phyloP scores from a whole-genome alignment of 1,140 invertebrate genomes.

The Drosophila orena region DNA sequence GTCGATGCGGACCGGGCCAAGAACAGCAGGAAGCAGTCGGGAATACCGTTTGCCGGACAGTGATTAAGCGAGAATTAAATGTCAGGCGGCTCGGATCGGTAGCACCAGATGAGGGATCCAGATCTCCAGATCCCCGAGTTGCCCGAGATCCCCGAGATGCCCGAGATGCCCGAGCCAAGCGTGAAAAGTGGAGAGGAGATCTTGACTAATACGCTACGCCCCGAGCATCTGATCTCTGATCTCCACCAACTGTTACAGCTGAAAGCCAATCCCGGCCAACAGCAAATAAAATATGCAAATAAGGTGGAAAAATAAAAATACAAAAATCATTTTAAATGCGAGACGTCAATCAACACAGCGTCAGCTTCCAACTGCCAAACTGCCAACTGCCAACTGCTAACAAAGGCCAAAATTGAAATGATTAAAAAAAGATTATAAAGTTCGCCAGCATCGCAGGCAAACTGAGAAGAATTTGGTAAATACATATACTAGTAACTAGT shows the following conservation, averaged over 20 bases:
- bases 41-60: constrained; percentile 74
- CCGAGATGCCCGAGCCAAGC: constrained; percentile 31
- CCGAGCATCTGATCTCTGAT: constrained; percentile 20
- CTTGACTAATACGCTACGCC: constrained; percentile 70
- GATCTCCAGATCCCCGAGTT: constrained; percentile 2
- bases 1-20: constrained; percentile 31
- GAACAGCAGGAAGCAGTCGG: constrained; percentile 47
- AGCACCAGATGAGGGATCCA: constrained; percentile 51
- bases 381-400: constrained; percentile 71
- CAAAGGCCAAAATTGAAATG: constrained; percentile 73
- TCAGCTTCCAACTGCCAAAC: constrained; percentile 75
- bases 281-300: constrained; percentile 43
- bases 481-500: no score
- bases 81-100: constrained; percentile 47
- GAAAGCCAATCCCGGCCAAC: constrained; percentile 2
- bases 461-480: constrained; percentile 1
- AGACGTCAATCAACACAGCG: constrained; percentile 76
- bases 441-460: constrained; percentile 17
- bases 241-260: constrained; percentile 50
- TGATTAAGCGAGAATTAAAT: constrained; percentile 84
- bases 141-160: no score
- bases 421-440: constrained; percentile 79
- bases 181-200: constrained; percentile 65
- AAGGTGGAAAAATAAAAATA: constrained; percentile 11
- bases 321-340: constrained; percentile 49